phyloP scores from a whole-genome alignment of 2,113 vertebrate genomes.

The Piprites chloris region DNA sequence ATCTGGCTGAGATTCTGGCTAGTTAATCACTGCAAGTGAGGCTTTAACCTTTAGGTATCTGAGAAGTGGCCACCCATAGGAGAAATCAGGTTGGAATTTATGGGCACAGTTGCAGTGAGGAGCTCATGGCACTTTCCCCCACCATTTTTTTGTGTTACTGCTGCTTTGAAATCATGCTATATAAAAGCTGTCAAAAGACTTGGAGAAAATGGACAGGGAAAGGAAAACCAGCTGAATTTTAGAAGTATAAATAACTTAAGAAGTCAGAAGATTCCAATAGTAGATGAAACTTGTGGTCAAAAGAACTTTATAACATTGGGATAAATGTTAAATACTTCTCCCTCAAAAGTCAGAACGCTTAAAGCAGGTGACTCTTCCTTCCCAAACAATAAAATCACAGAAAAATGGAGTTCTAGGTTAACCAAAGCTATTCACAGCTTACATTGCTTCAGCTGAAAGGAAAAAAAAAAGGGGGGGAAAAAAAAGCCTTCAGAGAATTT shows the following conservation, averaged over 20 bases:
- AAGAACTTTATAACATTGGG: neutral
- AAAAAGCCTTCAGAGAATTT: neutral
- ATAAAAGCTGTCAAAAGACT: neutral
- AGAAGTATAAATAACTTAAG: neutral
- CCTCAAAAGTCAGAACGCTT: neutral
- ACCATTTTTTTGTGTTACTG: neutral
- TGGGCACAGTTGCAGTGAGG: neutral
- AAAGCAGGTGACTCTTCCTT: neutral
- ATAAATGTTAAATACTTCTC: neutral
- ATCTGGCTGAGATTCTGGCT: neutral
- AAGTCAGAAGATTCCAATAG: neutral
- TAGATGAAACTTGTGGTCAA: neutral
- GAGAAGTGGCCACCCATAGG: neutral
- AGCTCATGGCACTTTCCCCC: neutral
- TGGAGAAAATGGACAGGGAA: neutral
- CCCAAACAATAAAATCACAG: neutral
- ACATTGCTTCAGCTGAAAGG: neutral
- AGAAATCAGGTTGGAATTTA: neutral
- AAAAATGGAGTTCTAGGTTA: neutral
- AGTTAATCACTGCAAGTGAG: constrained; percentile 2
- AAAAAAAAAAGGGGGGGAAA: accelerated
- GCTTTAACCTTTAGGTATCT: constrained; percentile 20
- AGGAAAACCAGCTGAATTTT: neutral
- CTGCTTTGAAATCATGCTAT: neutral
- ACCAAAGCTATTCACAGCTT: neutral